Conservation (phyloP, 2,888 invertebrate species). For the Pyralis farinalis region DNA sequence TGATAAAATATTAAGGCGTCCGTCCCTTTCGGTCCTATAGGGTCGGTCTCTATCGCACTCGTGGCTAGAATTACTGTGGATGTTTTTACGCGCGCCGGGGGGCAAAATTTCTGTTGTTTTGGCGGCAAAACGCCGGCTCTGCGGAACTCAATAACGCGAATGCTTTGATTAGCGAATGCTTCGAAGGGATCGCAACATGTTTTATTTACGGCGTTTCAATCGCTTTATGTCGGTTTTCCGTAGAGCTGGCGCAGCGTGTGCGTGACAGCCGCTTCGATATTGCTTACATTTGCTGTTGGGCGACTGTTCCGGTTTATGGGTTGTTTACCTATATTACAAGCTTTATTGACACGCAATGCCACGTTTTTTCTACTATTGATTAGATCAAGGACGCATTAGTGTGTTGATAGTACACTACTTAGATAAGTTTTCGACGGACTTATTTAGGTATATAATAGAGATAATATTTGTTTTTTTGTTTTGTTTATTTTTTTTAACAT, state of each 20-base stretch:
- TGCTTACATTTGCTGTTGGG: slow-evolving; percentile 22
- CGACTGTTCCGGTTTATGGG: slow-evolving; percentile 27
- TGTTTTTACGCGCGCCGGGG: slow-evolving; percentile 80
- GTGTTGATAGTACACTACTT: too few species aligned
- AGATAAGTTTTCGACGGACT: neutral
- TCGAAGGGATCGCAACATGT: slow-evolving; percentile 71
- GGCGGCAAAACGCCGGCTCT: slow-evolving; percentile 79
- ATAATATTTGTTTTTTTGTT: too few species aligned
- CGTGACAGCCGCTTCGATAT: slow-evolving; percentile 41
- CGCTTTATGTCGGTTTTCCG: slow-evolving; percentile 64
- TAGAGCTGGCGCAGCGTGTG: slow-evolving; percentile 45
- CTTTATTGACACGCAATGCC: slow-evolving; percentile 41
- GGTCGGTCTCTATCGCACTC: slow-evolving; percentile 55
- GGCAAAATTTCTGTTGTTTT: slow-evolving; percentile 80
- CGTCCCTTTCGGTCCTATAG: slow-evolving; percentile 65
- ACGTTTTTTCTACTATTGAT: slow-evolving; percentile 6
- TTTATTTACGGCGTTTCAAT: slow-evolving; percentile 79
- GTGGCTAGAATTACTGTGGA: slow-evolving; percentile 52
- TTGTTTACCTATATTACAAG: slow-evolving; percentile 39
- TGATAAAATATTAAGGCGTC: slow-evolving; percentile 76
- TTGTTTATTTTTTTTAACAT: too few species aligned
- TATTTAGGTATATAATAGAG: too few species aligned
- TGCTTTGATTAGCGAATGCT: slow-evolving; percentile 59
- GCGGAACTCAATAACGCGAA: slow-evolving; percentile 78
- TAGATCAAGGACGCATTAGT: neutral